Evolutionary conservation across 2,888 invertebrate species (phyloP), one percentile per base, ranked within the genome.

Genomic region (Aspidapion aeneum): DNA sequence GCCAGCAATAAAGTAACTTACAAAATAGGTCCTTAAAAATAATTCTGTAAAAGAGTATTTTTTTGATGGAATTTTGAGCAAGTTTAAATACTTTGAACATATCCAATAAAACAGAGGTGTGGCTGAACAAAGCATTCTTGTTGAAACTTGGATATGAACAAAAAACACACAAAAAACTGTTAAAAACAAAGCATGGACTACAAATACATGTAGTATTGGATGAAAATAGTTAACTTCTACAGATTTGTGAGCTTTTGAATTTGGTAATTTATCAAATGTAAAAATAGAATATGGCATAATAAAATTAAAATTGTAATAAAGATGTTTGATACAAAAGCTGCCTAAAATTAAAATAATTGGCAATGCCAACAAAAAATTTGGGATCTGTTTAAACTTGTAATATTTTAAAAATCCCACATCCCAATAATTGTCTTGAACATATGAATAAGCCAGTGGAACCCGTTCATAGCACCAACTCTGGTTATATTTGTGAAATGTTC

Each of bases 341-440:
- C 66, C 62, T 1, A 91, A 81, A 64, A 92, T 80, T 60, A 82
- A 80, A 59, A 93, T 74, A 57, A 94, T 85, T 5, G 98, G 99
- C 12, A 86, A 73, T 9, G 98, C 98, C 54, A 99, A 79, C 12
- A 95, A 65, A 77, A 99, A 99, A 80, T 98, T 98, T 2, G 98
- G 98, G 64, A 96, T 84, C 81, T 99, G 96, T 78, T 93, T 95
- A 35, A 90, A 75, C 77, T 90, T 83, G 78, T 94, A 99, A 81
- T 99, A 98, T 60, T 85, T 86, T 12, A 98, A 80, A 70, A 96
- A 90, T 0, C 98, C 97, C 55, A 98, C 94, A 79, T 94, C 86
- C 98, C 98, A 99, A 77, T 98, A 97, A 72, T 91, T 88, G 21
- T 84, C 85, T 79, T 99, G 98, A 59, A 98, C 86, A 73, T 93